phyloP scores from a whole-genome alignment of 2,888 invertebrate genomes.

The Napeogenes inachia region DNA sequence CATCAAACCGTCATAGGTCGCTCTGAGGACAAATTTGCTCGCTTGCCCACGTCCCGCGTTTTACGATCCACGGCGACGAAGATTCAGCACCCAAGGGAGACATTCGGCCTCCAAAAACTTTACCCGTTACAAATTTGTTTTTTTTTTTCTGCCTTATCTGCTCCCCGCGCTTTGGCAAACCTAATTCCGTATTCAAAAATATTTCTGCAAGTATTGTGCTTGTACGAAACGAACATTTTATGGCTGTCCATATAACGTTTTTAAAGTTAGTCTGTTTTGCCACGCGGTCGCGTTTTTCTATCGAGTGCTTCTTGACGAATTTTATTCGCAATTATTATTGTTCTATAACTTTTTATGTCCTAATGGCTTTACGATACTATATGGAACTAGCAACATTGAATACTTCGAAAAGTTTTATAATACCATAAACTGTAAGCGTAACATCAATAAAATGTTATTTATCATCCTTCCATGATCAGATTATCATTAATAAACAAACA shows the following conservation, averaged over 20 bases:
- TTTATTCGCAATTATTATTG: conserved; percentile 62
- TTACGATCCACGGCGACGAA: conserved; percentile 76
- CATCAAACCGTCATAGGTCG: conserved; percentile 78
- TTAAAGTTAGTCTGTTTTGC: conserved; percentile 72
- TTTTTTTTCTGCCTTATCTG: conserved; percentile 74
- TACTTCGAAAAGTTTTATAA: background rate
- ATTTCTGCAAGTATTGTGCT: conserved; percentile 77
- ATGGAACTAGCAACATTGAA: conserved; percentile 4
- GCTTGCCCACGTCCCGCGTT: conserved; percentile 76
- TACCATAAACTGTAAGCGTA: conserved; percentile 34
- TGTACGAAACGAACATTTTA: conserved; percentile 74
- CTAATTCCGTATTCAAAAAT: conserved; percentile 79
- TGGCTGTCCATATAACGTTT: conserved; percentile 76
- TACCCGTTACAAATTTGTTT: conserved; percentile 79
- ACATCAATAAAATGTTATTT: conserved; percentile 20
- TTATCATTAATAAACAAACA: background rate
- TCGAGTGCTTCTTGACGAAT: conserved; percentile 44
- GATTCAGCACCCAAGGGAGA: conserved; percentile 77
- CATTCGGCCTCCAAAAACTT: conserved; percentile 78
- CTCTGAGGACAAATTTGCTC: conserved; percentile 76
- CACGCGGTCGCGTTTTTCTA: conserved; percentile 53
- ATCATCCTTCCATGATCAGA: no score
- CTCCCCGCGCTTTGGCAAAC: conserved; percentile 75
- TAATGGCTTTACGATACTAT: conserved; percentile 43
- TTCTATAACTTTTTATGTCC: conserved; percentile 59